Evolutionary conservation across 1,140 invertebrate genomes (phyloP), one percentile per base, ranked within the genome.

Genomic region (Cydia strobilella): DNA sequence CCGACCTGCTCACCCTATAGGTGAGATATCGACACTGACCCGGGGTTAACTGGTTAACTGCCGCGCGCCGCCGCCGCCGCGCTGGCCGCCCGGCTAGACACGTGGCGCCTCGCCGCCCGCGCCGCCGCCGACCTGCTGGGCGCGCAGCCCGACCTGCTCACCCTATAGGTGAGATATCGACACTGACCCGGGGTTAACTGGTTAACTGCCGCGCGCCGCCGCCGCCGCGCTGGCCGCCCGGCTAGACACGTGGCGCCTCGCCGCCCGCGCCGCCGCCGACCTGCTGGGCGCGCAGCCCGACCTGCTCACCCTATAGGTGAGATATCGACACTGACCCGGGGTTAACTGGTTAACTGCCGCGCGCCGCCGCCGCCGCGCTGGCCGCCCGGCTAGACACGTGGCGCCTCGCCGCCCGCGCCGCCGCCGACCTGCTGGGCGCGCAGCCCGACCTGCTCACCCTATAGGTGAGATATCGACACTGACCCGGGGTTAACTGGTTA

Each of bases 331-430:
- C n/a, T n/a, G n/a, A n/a, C n/a, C n/a, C n/a, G n/a, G n/a, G n/a
- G n/a, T n/a, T n/a, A n/a, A n/a, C n/a, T n/a, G n/a, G n/a, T n/a
- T n/a, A n/a, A n/a, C n/a, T n/a, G n/a, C n/a, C n/a, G n/a, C 6
- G 77, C 72, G 7, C 84, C 31, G 31, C 78, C 39, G 89, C 90
- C 27, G 83, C 84, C 2, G 71, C 66, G 1, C 80, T 89, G 71
- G 90, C 90, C 6, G 77, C 72, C 7, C 84, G 89, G 0, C 86
- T 92, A n/a, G 86, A 87, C 80, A 79, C 83, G 1, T 92, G 54
- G 7, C n/a, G 20, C 10, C 81, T 83, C 3, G 87, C 83, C 9
- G 87, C 89, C 31, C 2, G 31, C 2, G 31, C 78, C 39, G 89
- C 90, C 23, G 83, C 84, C 2, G 71, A 72, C 1, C 80, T 89